Conservation (phyloP, 2,888 invertebrate genomes). For the Synergus japonicus region DNA sequence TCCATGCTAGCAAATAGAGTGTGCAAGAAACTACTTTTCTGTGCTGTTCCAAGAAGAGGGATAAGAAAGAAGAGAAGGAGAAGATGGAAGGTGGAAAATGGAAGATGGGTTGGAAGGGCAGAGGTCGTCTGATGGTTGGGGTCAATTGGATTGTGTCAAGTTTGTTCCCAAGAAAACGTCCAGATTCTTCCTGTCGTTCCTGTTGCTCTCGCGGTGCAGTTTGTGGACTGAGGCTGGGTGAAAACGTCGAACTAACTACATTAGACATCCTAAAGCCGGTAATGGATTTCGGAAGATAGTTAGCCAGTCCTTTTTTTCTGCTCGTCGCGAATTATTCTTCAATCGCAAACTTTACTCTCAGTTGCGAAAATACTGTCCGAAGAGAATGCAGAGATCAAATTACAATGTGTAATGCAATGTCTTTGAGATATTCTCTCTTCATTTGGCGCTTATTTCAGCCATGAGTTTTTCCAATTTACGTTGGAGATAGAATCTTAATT, state of each 20-base stretch:
- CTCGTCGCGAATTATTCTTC: conserved; percentile 40
- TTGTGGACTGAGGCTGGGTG: conserved; percentile 48
- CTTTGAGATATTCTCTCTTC: conserved; percentile 4
- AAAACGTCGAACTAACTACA: conserved; percentile 69
- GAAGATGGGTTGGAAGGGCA: conserved; percentile 29
- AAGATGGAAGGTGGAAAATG: conserved; percentile 29
- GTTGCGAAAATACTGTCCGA: neutral
- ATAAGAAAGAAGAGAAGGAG: conserved; percentile 42
- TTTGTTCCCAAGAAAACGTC: conserved; percentile 49
- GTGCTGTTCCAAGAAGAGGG: conserved; percentile 42
- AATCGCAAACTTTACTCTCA: neutral
- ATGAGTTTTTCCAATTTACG: neutral
- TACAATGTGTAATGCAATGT: neutral
- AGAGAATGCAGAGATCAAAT: conserved; percentile 1
- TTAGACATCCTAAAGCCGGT: conserved; percentile 64
- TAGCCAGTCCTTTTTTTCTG: conserved; percentile 50
- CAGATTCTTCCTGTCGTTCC: conserved; percentile 46
- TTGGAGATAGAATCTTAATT: neutral
- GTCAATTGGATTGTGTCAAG: conserved; percentile 58
- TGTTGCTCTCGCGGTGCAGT: conserved; percentile 48
- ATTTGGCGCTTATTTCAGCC: neutral
- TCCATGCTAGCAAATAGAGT: conserved; percentile 42
- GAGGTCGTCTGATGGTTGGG: conserved; percentile 47
- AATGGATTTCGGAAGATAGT: conserved; percentile 66
- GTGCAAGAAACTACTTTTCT: conserved; percentile 43